A percentile compares a stretch with the other conserved stretches of the same genome.
These are phyloP conservation scores for Sitobion miscanthi DNA, from an alignment of 1,140 invertebrate species.

Conservation along the genomic window DNA sequence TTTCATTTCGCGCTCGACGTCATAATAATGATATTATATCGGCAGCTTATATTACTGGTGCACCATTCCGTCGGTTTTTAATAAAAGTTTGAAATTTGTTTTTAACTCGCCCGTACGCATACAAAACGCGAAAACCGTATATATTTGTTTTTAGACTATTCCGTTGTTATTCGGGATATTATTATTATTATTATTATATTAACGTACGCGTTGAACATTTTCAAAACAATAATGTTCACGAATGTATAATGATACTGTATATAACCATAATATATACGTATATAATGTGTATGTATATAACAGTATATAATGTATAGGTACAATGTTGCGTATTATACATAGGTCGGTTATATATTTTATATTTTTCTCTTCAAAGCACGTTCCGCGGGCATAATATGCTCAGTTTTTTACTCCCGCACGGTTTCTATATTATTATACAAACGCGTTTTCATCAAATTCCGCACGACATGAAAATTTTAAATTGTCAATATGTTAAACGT, in stretches of 20 bases:
- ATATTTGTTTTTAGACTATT: not conserved
- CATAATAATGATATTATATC: constrained; percentile 1
- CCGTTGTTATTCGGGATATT: not conserved
- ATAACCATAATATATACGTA: not conserved
- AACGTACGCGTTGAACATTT: constrained; percentile 1
- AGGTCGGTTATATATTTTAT: not conserved
- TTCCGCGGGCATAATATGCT: not conserved
- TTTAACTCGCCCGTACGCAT: not conserved
- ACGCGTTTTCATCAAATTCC: not conserved
- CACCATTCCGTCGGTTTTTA: not conserved
- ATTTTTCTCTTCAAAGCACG: constrained; percentile 1
- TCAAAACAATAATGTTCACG: not conserved
- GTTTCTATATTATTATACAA: not conserved
- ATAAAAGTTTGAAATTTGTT: constrained; percentile 9
- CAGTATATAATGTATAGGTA: too few relatives aligned
- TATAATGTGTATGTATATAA: too few relatives aligned
- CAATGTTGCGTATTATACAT: not conserved
- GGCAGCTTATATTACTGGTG: not conserved
- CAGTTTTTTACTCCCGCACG: not conserved
- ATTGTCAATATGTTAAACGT: not conserved
- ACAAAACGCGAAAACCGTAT: not conserved
- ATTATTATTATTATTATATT: not conserved
- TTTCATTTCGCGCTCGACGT: not conserved
- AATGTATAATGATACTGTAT: not conserved
- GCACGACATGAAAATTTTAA: not conserved